Base-by-base conservation (phyloP, 1,140 invertebrate species). In the Reticulitermes speratus region DNA sequence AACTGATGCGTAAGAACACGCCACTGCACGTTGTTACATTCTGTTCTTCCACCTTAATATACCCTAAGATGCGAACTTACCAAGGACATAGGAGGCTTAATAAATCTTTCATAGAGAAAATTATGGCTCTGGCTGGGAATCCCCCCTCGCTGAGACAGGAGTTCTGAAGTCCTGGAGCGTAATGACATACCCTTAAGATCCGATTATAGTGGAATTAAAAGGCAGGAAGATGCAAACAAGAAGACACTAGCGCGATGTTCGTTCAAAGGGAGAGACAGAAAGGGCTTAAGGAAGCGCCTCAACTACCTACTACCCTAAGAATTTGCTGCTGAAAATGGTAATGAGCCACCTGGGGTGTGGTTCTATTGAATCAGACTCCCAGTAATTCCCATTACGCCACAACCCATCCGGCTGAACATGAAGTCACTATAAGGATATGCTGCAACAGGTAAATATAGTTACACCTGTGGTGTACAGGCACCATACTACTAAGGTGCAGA, bases 161-260 rank as follows among this genome's bases (percentile, higher is more conserved):
- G 59, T 65, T 65, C 59, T 8, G 21, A 65, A 65, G 16, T 65
- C 65, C 25, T 14, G n/a, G n/a, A 75, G 65, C 65, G n/a, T 75
- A 75, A 75, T 75, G 65, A 75, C 65, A 75, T 75, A 75, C 65
- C 65, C 65, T n/a, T n/a, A 75, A 75, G 65, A 75, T 75, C 65
- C 65, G 65, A 75, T 75, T 75, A 75, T 75, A 75, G 65, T 75
- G 9, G n/a, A 75, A 75, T 75, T 75, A 75, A 75, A 75, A 75
- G 65, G 65, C 65, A 75, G 25, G n/a, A 75, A 75, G 65, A 75
- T 25, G 65, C 65, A 75, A 75, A 75, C 65, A 75, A 75, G 59
- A 65, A 65, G 65, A 30, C 65, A 75, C 59, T 75, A 9, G 11
- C 65, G n/a, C 14, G 65, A 75, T 30, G 65, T 14, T 75, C 65